Conservation (phyloP, 2,113 vertebrate species). For the Rissa tridactyla region DNA sequence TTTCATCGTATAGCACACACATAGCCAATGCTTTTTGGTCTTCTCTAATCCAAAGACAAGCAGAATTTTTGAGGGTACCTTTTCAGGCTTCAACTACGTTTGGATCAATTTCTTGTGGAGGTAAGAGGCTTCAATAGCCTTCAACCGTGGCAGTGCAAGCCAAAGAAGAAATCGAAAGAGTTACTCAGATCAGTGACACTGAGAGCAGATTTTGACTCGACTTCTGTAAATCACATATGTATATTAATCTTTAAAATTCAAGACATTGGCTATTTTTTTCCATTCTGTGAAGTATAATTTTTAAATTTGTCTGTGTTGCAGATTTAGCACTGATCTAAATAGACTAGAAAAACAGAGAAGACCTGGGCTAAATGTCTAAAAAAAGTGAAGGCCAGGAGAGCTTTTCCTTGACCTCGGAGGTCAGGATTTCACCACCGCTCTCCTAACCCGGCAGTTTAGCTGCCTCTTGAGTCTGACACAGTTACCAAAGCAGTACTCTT, state of each 20-base stretch:
- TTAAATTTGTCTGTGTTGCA: neutral
- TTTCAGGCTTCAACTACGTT: neutral
- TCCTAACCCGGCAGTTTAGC: neutral
- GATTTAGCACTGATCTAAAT: neutral
- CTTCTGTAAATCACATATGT: neutral
- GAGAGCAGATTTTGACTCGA: neutral
- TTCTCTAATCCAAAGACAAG: neutral
- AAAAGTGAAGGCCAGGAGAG: neutral
- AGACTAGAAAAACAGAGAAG: neutral
- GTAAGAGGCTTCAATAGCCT: neutral
- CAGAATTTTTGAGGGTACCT: neutral
- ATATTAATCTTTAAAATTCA: neutral
- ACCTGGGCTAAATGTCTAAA: neutral
- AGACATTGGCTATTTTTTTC: neutral
- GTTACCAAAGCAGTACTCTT: accelerated
- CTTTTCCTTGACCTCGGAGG: neutral
- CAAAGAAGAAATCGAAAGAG: neutral
- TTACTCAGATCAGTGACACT: neutral
- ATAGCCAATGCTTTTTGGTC: neutral
- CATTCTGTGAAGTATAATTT: neutral
- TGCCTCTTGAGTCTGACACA: neutral
- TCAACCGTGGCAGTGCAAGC: neutral
- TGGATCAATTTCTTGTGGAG: neutral
- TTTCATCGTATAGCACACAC: neutral
- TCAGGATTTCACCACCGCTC: neutral